phyloP scores from a whole-genome alignment of 2,797 vertebrate genomes.

The Remorina albescens region DNA sequence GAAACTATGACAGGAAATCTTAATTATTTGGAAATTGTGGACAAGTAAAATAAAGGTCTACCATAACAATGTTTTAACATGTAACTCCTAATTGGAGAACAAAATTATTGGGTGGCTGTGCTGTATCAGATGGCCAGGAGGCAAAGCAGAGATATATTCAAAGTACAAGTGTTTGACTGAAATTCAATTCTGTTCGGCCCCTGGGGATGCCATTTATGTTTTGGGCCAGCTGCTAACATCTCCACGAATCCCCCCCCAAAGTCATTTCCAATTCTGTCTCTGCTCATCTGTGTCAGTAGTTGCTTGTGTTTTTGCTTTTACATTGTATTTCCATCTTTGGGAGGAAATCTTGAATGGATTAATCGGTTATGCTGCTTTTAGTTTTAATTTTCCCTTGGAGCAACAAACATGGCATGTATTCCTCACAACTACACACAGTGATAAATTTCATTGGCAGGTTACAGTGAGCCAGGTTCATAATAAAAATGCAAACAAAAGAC shows the following conservation, averaged over 20 bases:
- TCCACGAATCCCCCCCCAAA: constrained; percentile 41
- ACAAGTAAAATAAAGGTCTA: not conserved
- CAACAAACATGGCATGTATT: constrained; percentile 41
- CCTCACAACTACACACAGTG: not conserved
- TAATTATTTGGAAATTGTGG: no score
- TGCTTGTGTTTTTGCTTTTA: constrained; percentile 6
- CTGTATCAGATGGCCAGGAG: constrained; percentile 23
- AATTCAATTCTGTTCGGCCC: constrained; percentile 29
- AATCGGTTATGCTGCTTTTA: constrained; percentile 19
- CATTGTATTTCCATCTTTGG: constrained; percentile 15
- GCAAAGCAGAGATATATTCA: constrained; percentile 15
- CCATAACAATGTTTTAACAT: not conserved
- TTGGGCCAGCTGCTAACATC: constrained; percentile 35
- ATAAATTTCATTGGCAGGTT: constrained; percentile 33
- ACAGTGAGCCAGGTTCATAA: constrained; percentile 32
- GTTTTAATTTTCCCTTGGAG: constrained; percentile 26
- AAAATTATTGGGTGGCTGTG: not conserved
- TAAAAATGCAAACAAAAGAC: constrained; percentile 47
- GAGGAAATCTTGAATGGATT: constrained; percentile 26
- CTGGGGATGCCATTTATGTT: constrained; percentile 24
- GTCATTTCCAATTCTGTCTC: constrained; percentile 24
- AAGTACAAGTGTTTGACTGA: constrained; percentile 37
- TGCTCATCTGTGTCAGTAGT: constrained; percentile 44
- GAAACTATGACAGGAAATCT: not conserved
- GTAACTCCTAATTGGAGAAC: not conserved